A percentile compares a stretch with the other conserved stretches of the same genome.
Evolutionary conservation across 2,113 vertebrate genomes (phyloP).

Genomic region (Phodopus roborovskii): DNA sequence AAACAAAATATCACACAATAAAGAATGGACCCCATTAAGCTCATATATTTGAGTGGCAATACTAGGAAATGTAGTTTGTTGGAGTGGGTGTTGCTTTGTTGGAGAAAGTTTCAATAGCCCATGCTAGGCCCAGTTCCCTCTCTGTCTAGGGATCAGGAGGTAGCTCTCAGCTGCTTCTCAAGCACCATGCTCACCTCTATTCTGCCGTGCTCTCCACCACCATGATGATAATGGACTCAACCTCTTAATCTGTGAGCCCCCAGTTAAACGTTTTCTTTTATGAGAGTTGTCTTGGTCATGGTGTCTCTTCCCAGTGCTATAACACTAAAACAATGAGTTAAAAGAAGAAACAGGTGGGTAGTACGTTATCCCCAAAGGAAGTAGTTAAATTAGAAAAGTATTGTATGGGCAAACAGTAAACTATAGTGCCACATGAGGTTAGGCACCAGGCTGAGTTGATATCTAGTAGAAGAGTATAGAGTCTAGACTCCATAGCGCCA

Average conservation of each 20-base stretch:
- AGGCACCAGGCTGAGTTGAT: background rate
- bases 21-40: background rate
- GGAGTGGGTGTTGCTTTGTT: background rate
- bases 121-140: background rate
- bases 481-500: background rate
- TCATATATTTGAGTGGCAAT: background rate
- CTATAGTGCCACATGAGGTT: accelerated
- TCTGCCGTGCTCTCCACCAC: background rate
- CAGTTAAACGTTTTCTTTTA: background rate
- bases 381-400: background rate
- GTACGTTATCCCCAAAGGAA: background rate
- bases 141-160: background rate
- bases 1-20: no score
- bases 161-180: background rate
- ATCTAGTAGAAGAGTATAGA: background rate
- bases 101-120: background rate
- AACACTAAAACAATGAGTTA: background rate
- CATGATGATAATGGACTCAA: background rate
- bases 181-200: background rate
- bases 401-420: background rate
- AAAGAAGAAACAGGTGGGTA: background rate
- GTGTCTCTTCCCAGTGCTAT: background rate
- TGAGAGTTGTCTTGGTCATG: background rate
- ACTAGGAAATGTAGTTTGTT: background rate
- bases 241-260: background rate